Base-by-base conservation (phyloP, 2,888 invertebrate genomes). In the Allophyes oxyacanthae region DNA sequence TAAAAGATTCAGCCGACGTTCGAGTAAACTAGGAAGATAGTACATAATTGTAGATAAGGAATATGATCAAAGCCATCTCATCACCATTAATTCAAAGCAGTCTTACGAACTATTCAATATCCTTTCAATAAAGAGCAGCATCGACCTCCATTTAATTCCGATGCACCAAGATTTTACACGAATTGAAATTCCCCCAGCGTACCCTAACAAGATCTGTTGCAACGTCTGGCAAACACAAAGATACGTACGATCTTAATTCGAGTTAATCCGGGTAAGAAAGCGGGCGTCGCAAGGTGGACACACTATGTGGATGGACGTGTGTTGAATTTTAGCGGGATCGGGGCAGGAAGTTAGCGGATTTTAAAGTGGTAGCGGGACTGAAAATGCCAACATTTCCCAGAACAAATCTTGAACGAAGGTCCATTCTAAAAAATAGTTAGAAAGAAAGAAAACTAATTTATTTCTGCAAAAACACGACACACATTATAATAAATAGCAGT, bases 191-290 rank as follows among this genome's bases (percentile, higher is more conserved):
- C 82, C 61, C 44, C 6, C 9, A 63, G 66, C 81, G 75, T 77
- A 46, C 60, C 48, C 50, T 63, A 65, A 64, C 72, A 75, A 75
- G 82, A 82, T 82, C 82, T 71, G 82, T 82, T 76, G 81, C 82
- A 81, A 77, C 80, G 81, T 81, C 81, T 83, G 78, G 82, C 84
- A 84, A 82, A 86, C 82, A 85, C 84, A 90, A 87, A 87, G 85
- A 86, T 83, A 88, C 85, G 87, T 86, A 84, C 83, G 84, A 86
- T 89, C 90, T 91, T 91, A 92, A 91, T 91, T 89, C 88, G 79
- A 85, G 81, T 88, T 92, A 91, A 91, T 91, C 86, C 89, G 78
- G 79, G 83, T 83, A 90, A 89, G 88, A 86, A 89, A 86, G 86
- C 89, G 80, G 80, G 83, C 82, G 82, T 82, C 80, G 84, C 79